Conservation (phyloP, 2,888 invertebrate species). For the Tachina fera region DNA sequence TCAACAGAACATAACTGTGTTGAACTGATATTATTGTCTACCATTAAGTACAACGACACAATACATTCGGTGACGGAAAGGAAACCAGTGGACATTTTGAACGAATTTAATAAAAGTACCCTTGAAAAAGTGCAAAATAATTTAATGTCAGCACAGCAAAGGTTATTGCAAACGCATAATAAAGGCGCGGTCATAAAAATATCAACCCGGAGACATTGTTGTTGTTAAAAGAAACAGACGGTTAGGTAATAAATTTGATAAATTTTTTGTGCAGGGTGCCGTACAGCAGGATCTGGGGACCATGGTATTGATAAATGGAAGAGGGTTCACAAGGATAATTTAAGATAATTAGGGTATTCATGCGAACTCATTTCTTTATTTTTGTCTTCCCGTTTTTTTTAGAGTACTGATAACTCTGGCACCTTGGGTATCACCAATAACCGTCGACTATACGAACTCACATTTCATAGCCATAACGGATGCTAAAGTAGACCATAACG, state of each 20-base stretch:
- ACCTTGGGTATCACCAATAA: conserved; percentile 29
- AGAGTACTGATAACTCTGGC: not conserved
- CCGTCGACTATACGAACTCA: conserved; percentile 33
- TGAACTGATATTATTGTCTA: conserved; percentile 47
- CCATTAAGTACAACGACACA: conserved; percentile 51
- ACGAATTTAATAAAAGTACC: not conserved
- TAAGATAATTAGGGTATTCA: conserved; percentile 14
- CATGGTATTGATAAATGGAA: conserved; percentile 30
- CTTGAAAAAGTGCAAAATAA: not conserved
- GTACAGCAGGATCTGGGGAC: conserved; percentile 21
- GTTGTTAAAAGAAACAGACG: conserved; percentile 39
- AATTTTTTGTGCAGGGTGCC: conserved; percentile 20
- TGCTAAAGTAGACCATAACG: not conserved
- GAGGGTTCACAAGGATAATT: conserved; percentile 33
- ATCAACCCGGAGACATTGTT: conserved; percentile 42
- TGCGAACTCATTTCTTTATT: not conserved
- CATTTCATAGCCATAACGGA: conserved; percentile 42
- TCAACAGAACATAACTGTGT: conserved; percentile 37
- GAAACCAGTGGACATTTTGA: conserved; percentile 35
- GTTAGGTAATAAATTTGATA: conserved; percentile 31
- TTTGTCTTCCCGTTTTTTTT: conserved; percentile 17
- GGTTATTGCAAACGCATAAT: conserved; percentile 21
- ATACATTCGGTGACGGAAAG: conserved; percentile 53
- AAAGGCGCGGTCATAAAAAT: conserved; percentile 1
- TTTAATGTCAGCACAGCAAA: conserved; percentile 19